Evolutionary conservation across 2,888 invertebrate species (phyloP).

Genomic region (Tortricodes alternella): DNA sequence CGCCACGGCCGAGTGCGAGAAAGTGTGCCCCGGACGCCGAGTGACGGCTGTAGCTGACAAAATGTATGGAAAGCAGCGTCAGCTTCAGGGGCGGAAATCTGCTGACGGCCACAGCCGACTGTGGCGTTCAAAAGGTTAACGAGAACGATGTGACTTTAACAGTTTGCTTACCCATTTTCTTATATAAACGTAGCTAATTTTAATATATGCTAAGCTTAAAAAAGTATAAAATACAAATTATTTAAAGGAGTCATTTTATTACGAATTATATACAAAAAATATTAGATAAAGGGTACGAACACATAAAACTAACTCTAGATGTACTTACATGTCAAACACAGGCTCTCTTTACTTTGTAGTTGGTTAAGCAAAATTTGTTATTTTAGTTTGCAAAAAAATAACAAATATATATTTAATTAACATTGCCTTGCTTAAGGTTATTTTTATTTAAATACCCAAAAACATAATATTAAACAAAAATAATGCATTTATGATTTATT

Average conservation of each 20-base stretch:
- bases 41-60: too few species aligned
- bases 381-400: too few species aligned
- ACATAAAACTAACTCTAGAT: conserved; percentile 6
- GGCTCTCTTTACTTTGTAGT: background rate
- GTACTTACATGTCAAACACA: conserved; percentile 13
- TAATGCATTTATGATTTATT: background rate
- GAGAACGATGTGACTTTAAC: background rate
- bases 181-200: background rate
- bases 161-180: background rate
- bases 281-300: conserved; percentile 31
- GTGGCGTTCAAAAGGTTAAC: too few species aligned
- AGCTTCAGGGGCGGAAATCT: too few species aligned
- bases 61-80: too few species aligned
- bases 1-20: too few species aligned
- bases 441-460: background rate
- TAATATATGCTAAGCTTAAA: conserved; percentile 28
- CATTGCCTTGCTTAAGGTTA: too few species aligned
- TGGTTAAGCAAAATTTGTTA: background rate
- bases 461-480: background rate
- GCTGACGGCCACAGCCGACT: too few species aligned
- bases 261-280: conserved; percentile 39
- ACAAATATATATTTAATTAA: too few species aligned
- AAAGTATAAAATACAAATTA: conserved; percentile 29
- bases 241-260: conserved; percentile 33
- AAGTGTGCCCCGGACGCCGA: too few species aligned